phyloP scores from a whole-genome alignment of 2,797 vertebrate species.

The Podargus strigoides region DNA sequence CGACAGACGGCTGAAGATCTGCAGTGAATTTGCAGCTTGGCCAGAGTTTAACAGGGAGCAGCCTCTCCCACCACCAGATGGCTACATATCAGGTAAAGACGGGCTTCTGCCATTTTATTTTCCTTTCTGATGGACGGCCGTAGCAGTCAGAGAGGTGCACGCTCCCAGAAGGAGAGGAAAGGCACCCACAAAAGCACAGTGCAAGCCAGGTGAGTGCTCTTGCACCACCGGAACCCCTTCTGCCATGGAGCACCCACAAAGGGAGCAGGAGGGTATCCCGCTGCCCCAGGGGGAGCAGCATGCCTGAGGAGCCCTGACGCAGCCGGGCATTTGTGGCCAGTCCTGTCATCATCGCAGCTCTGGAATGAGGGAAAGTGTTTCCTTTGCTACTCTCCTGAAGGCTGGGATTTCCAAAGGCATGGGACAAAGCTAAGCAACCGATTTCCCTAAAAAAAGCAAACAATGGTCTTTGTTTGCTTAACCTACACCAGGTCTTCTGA shows the following conservation, averaged over 20 bases:
- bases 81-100: background rate
- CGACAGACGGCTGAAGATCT: background rate
- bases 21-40: background rate
- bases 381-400: background rate
- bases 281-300: no score
- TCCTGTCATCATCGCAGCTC: background rate
- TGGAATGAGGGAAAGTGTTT: background rate
- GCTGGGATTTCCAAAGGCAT: background rate
- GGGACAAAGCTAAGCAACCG: background rate
- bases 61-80: background rate
- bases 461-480: background rate
- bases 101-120: background rate
- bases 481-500: background rate
- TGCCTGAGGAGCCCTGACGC: background rate
- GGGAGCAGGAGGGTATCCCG: background rate
- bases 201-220: background rate
- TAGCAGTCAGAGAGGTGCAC: background rate
- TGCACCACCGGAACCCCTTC: background rate
- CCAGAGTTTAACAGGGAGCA: background rate
- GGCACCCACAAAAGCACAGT: background rate
- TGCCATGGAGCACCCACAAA: accelerated
- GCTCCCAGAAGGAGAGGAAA: background rate
- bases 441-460: background rate
- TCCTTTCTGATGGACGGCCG: background rate
- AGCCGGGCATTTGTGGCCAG: background rate